These are phyloP conservation scores for Perdita meconis DNA, from an alignment of 2,888 invertebrate genomes.

Conservation along the genomic window DNA sequence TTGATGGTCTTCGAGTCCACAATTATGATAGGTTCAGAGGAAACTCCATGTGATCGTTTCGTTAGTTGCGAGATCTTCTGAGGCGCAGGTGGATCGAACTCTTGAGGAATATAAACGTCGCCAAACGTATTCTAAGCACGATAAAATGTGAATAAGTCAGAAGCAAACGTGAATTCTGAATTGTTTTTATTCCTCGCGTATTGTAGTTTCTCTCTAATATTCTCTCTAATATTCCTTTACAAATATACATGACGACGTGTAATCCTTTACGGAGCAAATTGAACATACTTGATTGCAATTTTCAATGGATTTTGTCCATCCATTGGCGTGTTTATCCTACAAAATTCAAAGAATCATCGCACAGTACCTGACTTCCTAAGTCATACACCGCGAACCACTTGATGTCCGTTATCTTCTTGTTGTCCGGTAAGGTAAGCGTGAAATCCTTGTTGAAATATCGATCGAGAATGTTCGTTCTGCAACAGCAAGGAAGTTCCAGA, in stretches of 20 bases:
- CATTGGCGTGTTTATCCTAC: too few species aligned
- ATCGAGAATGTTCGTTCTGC: constrained; percentile 92
- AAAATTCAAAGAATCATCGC: not conserved
- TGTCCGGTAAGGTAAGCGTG: constrained; percentile 92
- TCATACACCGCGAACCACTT: constrained; percentile 97
- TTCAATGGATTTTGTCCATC: too few species aligned
- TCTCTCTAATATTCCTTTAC: too few species aligned
- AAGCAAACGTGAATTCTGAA: too few species aligned
- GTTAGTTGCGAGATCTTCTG: constrained; percentile 87
- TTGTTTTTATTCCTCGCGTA: too few species aligned
- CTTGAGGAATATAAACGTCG: constrained; percentile 95
- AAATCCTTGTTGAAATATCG: constrained; percentile 95
- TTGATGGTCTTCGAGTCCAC: constrained; percentile 92
- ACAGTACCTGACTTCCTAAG: constrained; percentile 88
- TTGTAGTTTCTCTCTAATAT: too few species aligned
- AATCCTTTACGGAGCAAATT: too few species aligned
- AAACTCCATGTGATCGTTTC: constrained; percentile 88
- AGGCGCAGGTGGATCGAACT: constrained; percentile 93
- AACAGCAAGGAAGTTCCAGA: constrained; percentile 64
- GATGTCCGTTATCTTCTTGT: constrained; percentile 93
- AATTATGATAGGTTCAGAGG: constrained; percentile 90
- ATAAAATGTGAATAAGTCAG: too few species aligned
- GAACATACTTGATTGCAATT: too few species aligned
- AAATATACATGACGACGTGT: too few species aligned
- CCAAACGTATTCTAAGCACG: constrained; percentile 90